phyloP scores from a whole-genome alignment of 2,888 invertebrate species.

The Athalia rosae region DNA sequence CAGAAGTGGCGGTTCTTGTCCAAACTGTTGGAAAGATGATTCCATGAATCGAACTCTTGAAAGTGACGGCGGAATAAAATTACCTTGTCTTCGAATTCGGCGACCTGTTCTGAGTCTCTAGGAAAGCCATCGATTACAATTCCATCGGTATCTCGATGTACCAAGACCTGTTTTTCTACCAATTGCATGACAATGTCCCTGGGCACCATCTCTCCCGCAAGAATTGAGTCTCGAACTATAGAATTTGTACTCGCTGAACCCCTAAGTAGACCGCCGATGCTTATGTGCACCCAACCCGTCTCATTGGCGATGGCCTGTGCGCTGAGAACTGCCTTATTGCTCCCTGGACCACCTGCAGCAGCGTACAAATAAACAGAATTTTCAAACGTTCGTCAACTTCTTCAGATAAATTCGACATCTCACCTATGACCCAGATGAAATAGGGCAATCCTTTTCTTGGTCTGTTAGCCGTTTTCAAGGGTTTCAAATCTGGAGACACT shows the following conservation, averaged over 20 bases:
- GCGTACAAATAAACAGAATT: neutral
- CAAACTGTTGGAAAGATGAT: slow-evolving; percentile 76
- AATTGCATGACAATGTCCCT: slow-evolving; percentile 86
- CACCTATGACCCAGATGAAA: slow-evolving; percentile 75
- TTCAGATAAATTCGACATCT: slow-evolving; percentile 49
- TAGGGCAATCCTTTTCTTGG: slow-evolving; percentile 70
- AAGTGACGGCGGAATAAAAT: slow-evolving; percentile 7
- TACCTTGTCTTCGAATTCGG: slow-evolving; percentile 93
- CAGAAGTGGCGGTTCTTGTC: slow-evolving; percentile 85
- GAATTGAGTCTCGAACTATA: slow-evolving; percentile 82
- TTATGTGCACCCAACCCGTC: slow-evolving; percentile 85
- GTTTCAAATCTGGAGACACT: slow-evolving; percentile 57
- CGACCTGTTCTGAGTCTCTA: slow-evolving; percentile 90
- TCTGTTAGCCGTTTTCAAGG: slow-evolving; percentile 63
- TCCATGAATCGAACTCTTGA: too few relatives aligned
- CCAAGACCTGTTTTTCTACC: slow-evolving; percentile 80
- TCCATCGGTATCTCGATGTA: slow-evolving; percentile 76
- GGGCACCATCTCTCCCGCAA: slow-evolving; percentile 88
- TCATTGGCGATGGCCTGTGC: slow-evolving; percentile 82
- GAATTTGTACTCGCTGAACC: slow-evolving; percentile 81
- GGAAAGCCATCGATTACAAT: slow-evolving; percentile 97
- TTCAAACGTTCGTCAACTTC: neutral
- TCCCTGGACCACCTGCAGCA: slow-evolving; percentile 87
- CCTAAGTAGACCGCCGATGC: slow-evolving; percentile 86
- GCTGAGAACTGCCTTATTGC: slow-evolving; percentile 90